Percentiles rank a stretch among this genome's conserved stretches.
phyloP scores from a whole-genome alignment of 2,113 vertebrate species.

The Barnardius zonarius region DNA sequence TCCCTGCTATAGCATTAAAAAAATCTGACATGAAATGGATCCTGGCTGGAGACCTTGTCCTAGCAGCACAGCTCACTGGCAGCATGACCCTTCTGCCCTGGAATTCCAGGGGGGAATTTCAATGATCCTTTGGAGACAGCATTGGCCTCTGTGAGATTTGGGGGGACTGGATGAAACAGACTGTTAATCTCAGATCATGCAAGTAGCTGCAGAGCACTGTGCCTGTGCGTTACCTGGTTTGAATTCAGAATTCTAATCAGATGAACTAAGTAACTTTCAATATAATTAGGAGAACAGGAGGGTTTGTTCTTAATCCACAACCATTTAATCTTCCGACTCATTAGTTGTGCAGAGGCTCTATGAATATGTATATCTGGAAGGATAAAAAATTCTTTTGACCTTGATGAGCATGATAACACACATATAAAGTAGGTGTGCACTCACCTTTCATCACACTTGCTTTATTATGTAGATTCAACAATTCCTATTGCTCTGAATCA shows the following conservation, averaged over 20 bases:
- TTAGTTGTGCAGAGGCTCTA: conserved; percentile 64
- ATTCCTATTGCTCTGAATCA: conserved; percentile 56
- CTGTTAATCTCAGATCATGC: neutral
- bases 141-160: neutral
- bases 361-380: conserved; percentile 74
- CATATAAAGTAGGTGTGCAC: conserved; percentile 45
- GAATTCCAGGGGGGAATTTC: neutral
- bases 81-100: neutral
- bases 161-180: neutral
- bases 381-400: conserved; percentile 64
- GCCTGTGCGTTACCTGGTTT: neutral
- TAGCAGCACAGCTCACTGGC: neutral
- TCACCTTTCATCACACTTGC: conserved; percentile 18
- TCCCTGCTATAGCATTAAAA: neutral
- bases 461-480: conserved; percentile 69
- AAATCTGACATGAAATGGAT: neutral
- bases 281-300: conserved; percentile 72
- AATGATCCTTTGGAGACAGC: neutral
- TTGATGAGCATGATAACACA: conserved; percentile 67
- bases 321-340: conserved; percentile 74
- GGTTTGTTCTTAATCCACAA: conserved; percentile 70
- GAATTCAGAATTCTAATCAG: conserved; percentile 73
- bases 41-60: neutral
- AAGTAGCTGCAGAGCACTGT: neutral
- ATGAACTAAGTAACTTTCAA: conserved; percentile 70